Evolutionary conservation across 1,140 invertebrate genomes (phyloP).

Genomic region (Apocrypta bakeri): DNA sequence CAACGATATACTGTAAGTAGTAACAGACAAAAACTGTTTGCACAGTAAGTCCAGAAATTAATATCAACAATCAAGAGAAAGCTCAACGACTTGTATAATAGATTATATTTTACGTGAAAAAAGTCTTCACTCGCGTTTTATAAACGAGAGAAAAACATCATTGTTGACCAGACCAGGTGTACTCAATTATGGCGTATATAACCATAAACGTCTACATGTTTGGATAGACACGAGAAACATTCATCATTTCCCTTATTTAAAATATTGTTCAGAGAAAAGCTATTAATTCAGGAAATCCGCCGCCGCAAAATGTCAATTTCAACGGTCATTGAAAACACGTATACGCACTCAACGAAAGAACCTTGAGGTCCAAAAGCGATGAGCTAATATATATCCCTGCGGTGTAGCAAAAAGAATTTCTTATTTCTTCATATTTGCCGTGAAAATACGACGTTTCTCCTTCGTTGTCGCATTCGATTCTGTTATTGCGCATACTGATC

Average conservation of each 20-base stretch:
- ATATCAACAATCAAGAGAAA: no score
- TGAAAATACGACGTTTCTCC: background rate
- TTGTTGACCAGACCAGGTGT: no score
- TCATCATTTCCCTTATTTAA: constrained; percentile 35
- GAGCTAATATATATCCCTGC: constrained; percentile 19
- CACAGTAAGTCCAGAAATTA: no score
- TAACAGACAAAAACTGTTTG: no score
- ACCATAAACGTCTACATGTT: background rate
- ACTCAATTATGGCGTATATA: background rate
- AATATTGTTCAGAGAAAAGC: constrained; percentile 21
- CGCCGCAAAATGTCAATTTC: constrained; percentile 15
- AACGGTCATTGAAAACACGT: constrained; percentile 1
- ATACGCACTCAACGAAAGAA: background rate
- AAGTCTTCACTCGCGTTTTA: no score
- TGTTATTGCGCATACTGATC: no score
- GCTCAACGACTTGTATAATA: no score
- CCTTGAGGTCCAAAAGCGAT: constrained; percentile 16
- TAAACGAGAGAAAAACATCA: no score
- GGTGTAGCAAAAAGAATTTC: background rate
- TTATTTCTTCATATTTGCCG: constrained; percentile 30
- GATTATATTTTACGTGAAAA: no score
- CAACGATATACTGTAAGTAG: no score
- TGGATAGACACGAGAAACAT: no score
- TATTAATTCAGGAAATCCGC: constrained; percentile 37
- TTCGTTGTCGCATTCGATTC: no score